phyloP scores from a whole-genome alignment of 2,888 invertebrate genomes.

The Conus canariensis region DNA sequence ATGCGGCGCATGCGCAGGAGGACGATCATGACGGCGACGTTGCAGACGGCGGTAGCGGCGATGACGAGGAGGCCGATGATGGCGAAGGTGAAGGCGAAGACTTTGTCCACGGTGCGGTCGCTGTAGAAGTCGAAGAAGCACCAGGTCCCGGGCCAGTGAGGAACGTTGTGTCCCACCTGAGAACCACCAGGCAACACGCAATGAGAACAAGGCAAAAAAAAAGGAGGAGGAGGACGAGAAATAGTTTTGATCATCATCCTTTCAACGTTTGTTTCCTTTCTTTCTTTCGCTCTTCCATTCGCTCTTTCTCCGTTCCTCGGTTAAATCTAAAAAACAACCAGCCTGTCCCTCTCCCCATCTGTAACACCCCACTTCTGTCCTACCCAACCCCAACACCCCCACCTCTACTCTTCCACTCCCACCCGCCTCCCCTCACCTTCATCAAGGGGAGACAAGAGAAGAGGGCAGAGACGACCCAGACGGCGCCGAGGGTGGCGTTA shows the following conservation, averaged over 20 bases:
- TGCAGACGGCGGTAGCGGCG: conserved; percentile 64
- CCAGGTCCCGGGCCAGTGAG: conserved; percentile 77
- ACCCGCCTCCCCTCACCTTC: conserved; percentile 50
- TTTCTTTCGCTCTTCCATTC: no score
- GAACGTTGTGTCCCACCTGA: conserved; percentile 72
- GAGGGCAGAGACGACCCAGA: conserved; percentile 44
- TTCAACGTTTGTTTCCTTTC: no score
- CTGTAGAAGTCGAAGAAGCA: conserved; percentile 77
- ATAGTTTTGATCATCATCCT: no score
- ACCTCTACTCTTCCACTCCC: not conserved
- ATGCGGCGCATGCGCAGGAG: conserved; percentile 66
- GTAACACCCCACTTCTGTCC: not conserved
- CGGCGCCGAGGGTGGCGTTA: conserved; percentile 65
- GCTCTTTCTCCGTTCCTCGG: no score
- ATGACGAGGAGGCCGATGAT: conserved; percentile 70
- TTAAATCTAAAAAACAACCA: no score
- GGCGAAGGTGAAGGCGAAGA: conserved; percentile 73
- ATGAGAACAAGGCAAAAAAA: not conserved
- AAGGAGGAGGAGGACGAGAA: no score
- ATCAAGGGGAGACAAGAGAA: conserved; percentile 74
- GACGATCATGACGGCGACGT: conserved; percentile 65
- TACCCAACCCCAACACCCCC: not conserved
- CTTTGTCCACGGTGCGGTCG: conserved; percentile 56
- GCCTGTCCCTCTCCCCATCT: no score
- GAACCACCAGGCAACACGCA: no score